Evolutionary conservation across 2,113 vertebrate genomes (phyloP), one percentile per base, ranked within the genome.

Genomic region (Engraulis encrasicolus): DNA sequence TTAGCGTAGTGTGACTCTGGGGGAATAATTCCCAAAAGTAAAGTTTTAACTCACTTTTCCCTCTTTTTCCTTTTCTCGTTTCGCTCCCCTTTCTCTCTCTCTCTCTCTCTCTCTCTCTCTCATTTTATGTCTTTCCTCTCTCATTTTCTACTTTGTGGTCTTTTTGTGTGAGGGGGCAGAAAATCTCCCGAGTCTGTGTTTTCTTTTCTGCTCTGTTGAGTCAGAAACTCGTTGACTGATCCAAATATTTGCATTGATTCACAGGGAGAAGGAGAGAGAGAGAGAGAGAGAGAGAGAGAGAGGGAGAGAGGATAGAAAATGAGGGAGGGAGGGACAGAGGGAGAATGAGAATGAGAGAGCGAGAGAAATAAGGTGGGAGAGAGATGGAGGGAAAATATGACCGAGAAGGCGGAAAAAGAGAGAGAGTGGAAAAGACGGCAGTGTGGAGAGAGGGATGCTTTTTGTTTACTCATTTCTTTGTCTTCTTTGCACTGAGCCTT

Each of bases 401-500:
- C 40, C 40, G 9, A 45, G 27, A 74, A 74, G 31, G 66, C 66
- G 66, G 66, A 34, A 31, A 31, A 66, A 20, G 52, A 74, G 66
- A 34, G 31, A 34, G 31, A 71, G n/a, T n/a, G n/a, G 27, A 71
- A 15, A 71, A 34, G 14, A 71, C 48, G 71, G 31, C n/a, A n/a
- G n/a, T n/a, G n/a, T n/a, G n/a, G 40, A 54, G 17, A 79, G 6
- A 31, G 36, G 45, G 34, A 45, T 78, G 77, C 77, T 20, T 81
- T 87, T 84, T 37, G 83, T 89, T 86, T 87, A 81, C 66, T 83
- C 40, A 31, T 79, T 80, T 84, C 84, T 82, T 84, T 84, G 86
- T 87, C 34, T 71, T 86, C 74, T 49, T 34, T 20, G 37, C 50
- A 78, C 79, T 45, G 79, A 54, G 17, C 50, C 74, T 80, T 83